Percentiles rank a stretch among this genome's conserved stretches.
Conservation (phyloP, 2,797 vertebrate genomes). For the Esox lucius region DNA sequence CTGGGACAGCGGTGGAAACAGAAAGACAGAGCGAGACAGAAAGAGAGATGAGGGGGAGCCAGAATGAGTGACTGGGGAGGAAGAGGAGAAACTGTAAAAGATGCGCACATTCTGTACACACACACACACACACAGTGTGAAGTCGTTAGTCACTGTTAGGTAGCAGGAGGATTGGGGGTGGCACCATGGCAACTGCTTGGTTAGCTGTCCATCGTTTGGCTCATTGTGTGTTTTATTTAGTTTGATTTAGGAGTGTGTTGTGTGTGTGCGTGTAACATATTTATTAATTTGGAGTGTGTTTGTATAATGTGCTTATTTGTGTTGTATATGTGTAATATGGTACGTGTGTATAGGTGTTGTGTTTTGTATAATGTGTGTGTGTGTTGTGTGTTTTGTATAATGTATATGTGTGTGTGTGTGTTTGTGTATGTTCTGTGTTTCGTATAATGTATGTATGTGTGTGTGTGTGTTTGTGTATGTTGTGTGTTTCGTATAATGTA, state of each 20-base stretch:
- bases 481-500: neutral
- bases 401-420: constrained; percentile 6
- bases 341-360: neutral
- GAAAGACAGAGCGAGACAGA: neutral
- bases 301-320: no score
- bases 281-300: neutral
- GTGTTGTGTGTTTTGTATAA: neutral
- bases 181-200: constrained; percentile 68
- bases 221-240: neutral
- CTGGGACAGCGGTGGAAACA: neutral
- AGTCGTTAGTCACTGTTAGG: constrained; percentile 63
- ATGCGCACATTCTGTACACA: neutral
- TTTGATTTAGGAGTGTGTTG: neutral
- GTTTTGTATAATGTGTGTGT: neutral
- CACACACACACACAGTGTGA: constrained; percentile 20
- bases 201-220: constrained; percentile 10
- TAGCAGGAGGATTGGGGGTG: constrained; percentile 63
- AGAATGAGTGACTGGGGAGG: neutral
- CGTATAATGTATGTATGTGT: no score
- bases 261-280: constrained; percentile 4
- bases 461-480: neutral
- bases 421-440: neutral
- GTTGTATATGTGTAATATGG: no score
- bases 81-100: neutral
- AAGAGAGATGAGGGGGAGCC: neutral